phyloP scores from a whole-genome alignment of 2,113 vertebrate species.

The Pangasianodon hypophthalmus region DNA sequence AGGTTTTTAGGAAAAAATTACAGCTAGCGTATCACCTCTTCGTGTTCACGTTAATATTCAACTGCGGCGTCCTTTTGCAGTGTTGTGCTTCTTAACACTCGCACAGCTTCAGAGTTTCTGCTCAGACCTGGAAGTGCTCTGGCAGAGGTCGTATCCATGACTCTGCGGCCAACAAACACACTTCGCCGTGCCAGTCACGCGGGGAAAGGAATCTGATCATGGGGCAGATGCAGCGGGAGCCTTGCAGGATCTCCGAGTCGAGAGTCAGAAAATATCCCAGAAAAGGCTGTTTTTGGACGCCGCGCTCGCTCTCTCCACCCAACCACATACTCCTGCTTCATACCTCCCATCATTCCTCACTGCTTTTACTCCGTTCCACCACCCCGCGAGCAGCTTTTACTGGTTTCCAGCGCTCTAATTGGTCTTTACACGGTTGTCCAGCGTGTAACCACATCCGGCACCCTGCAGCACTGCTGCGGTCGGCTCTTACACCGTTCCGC shows the following conservation, averaged over 20 bases:
- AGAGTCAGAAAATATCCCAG: slow-evolving; percentile 53
- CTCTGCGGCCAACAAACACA: slow-evolving; percentile 56
- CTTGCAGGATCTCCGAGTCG: background rate
- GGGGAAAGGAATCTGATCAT: slow-evolving; percentile 52
- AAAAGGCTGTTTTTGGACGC: slow-evolving; percentile 58
- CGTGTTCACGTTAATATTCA: too few species aligned
- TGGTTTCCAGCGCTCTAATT: background rate
- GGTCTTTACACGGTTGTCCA: background rate
- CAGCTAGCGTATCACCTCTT: too few species aligned
- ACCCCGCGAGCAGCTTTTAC: background rate
- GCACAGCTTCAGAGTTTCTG: background rate
- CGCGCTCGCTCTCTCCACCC: slow-evolving; percentile 31
- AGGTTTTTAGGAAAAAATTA: too few species aligned
- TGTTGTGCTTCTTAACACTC: background rate
- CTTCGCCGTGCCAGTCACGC: slow-evolving; percentile 54
- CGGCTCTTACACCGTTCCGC: background rate
- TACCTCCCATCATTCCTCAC: slow-evolving; percentile 50
- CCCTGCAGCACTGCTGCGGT: background rate
- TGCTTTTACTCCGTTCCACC: background rate
- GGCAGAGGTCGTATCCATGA: slow-evolving; percentile 42
- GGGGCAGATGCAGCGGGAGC: slow-evolving; percentile 54
- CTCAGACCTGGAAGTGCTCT: slow-evolving; percentile 48
- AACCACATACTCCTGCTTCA: slow-evolving; percentile 2
- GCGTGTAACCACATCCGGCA: slow-evolving; percentile 9
- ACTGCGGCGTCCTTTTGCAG: background rate